Conservation (phyloP, 2,888 invertebrate species). For the Ligdia adustata region DNA sequence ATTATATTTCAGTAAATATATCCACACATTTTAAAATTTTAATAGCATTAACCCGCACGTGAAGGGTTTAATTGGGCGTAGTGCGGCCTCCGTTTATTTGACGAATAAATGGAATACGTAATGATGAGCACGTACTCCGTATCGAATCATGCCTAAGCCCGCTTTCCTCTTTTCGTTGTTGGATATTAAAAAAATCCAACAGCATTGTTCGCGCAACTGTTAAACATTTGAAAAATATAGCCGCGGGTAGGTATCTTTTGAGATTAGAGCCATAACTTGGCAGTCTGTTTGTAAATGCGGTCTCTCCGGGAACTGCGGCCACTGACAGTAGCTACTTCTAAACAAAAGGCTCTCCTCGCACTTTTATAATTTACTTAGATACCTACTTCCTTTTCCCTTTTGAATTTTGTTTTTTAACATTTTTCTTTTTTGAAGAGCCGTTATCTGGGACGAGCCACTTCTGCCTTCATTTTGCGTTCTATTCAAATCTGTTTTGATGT, state of each 20-base stretch:
- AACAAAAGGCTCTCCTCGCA: slow-evolving; percentile 68
- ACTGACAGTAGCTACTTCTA: slow-evolving; percentile 56
- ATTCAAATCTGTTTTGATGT: slow-evolving; percentile 66
- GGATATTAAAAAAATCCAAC: slow-evolving; percentile 33
- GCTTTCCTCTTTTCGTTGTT: slow-evolving; percentile 15
- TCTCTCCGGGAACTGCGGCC: slow-evolving; percentile 50
- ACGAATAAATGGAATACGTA: slow-evolving; percentile 23
- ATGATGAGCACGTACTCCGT: slow-evolving; percentile 7
- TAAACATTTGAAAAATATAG: slow-evolving; percentile 41
- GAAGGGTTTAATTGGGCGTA: slow-evolving; percentile 23
- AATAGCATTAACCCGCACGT: slow-evolving; percentile 21
- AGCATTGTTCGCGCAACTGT: slow-evolving; percentile 41
- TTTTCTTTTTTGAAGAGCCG: slow-evolving; percentile 68
- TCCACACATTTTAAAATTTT: slow-evolving; percentile 23
- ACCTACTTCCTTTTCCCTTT: slow-evolving; percentile 65
- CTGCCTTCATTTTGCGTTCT: slow-evolving; percentile 64
- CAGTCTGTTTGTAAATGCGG: slow-evolving; percentile 54
- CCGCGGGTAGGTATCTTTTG: slow-evolving; percentile 19
- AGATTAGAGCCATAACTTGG: slow-evolving; percentile 50
- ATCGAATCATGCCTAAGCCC: slow-evolving; percentile 1
- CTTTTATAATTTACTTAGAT: slow-evolving; percentile 75
- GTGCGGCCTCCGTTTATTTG: slow-evolving; percentile 21
- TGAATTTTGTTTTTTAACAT: slow-evolving; percentile 71
- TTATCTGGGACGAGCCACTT: slow-evolving; percentile 64
- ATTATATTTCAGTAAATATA: slow-evolving; percentile 31